Evolutionary conservation across 2,888 invertebrate genomes (phyloP).

Genomic region (Rugalucina vietnamica): DNA sequence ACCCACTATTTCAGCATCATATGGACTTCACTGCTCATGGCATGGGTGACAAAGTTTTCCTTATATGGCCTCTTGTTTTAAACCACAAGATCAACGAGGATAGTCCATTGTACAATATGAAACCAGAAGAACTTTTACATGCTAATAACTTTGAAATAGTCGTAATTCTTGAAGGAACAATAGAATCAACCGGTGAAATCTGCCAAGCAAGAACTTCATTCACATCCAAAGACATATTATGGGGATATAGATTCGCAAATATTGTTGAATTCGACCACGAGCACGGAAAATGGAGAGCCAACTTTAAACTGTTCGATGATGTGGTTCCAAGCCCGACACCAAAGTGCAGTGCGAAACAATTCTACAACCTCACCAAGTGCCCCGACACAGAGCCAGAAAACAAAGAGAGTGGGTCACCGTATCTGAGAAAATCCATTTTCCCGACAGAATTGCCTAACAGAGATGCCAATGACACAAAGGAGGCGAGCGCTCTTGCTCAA

Average conservation of each 20-base stretch:
- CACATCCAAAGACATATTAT: constrained; percentile 82
- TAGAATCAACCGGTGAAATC: constrained; percentile 91
- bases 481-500: constrained; percentile 38
- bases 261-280: constrained; percentile 78
- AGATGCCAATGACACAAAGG: background rate
- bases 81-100: constrained; percentile 96
- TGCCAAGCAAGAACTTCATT: constrained; percentile 85
- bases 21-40: constrained; percentile 95
- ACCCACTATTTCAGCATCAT: constrained; percentile 97
- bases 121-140: constrained; percentile 92
- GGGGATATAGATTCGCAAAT: constrained; percentile 80
- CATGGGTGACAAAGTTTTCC: constrained; percentile 96
- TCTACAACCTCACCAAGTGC: constrained; percentile 82
- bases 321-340: constrained; percentile 73
- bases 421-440: constrained; percentile 43
- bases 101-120: constrained; percentile 94
- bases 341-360: constrained; percentile 93
- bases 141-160: constrained; percentile 97
- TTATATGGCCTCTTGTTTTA: constrained; percentile 98
- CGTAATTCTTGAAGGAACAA: constrained; percentile 95
- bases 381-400: constrained; percentile 21
- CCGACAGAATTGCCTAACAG: constrained; percentile 39
- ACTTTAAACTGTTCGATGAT: constrained; percentile 75
- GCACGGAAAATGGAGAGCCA: constrained; percentile 72
- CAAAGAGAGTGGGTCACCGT: constrained; percentile 19